phyloP scores from a whole-genome alignment of 2,888 invertebrate genomes.

The Tigriopus californicus region DNA sequence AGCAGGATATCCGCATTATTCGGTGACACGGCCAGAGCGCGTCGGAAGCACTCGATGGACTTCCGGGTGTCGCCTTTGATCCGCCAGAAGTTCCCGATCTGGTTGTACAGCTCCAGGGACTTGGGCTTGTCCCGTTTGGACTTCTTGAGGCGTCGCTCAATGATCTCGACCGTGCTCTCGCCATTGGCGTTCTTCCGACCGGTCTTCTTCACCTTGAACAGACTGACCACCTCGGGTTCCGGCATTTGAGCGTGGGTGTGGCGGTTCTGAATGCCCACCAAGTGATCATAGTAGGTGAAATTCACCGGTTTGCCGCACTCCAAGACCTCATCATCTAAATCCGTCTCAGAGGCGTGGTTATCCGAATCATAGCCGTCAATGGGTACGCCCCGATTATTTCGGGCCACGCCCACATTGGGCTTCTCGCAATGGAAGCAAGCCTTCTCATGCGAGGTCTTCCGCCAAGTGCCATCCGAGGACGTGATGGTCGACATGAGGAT shows the following conservation, averaged over 20 bases:
- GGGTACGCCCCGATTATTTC: constrained; percentile 7
- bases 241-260: constrained; percentile 63
- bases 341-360: not conserved
- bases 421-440: not conserved
- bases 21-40: constrained; percentile 63
- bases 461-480: constrained; percentile 18
- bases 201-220: not conserved
- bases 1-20: constrained; percentile 68
- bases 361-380: not conserved
- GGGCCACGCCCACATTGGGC: not conserved
- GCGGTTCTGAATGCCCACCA: constrained; percentile 63
- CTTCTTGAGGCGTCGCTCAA: constrained; percentile 53
- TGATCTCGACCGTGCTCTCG: constrained; percentile 39
- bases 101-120: constrained; percentile 64
- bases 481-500: constrained; percentile 24
- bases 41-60: constrained; percentile 72
- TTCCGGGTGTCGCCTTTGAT: constrained; percentile 68
- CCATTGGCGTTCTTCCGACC: not conserved
- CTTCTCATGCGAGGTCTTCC: constrained; percentile 3
- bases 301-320: constrained; percentile 71
- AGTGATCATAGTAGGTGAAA: constrained; percentile 70
- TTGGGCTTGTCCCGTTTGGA: constrained; percentile 64
- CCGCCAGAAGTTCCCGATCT: constrained; percentile 79
- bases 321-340: constrained; percentile 26
- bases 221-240: constrained; percentile 37